Percentiles rank a stretch among this genome's conserved stretches.
These are phyloP conservation scores for Gyps fulvus DNA, from an alignment of 2,113 vertebrate species.

Conservation along the genomic window DNA sequence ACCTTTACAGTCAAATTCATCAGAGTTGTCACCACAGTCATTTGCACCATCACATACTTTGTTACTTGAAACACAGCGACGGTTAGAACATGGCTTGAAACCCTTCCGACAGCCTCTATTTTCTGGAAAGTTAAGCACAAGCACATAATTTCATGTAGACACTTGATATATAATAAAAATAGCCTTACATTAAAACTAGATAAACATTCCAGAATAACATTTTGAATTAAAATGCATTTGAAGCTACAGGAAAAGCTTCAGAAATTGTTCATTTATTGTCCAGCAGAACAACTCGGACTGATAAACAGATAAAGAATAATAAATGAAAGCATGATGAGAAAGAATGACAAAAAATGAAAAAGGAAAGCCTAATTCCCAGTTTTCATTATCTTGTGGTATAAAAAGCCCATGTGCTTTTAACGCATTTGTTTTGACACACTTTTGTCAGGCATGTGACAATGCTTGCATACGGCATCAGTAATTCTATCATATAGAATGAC, in stretches of 20 bases:
- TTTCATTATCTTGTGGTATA: not conserved
- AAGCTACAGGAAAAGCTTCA: not conserved
- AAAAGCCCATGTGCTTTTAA: not conserved
- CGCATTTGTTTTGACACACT: not conserved
- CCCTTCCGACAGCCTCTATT: constrained; percentile 90
- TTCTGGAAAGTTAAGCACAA: constrained; percentile 71
- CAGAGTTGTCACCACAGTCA: constrained; percentile 94
- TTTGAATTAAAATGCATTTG: not conserved
- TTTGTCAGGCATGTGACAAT: not conserved
- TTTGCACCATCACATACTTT: constrained; percentile 90
- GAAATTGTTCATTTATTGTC: not conserved
- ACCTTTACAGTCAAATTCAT: constrained; percentile 94
- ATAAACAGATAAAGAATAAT: not conserved
- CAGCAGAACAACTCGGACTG: not conserved
- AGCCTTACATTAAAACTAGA: not conserved
- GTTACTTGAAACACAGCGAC: constrained; percentile 82
- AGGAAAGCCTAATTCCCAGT: not conserved
- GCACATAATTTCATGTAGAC: not conserved
- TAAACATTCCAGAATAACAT: not conserved
- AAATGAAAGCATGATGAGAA: not conserved
- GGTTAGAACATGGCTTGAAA: constrained; percentile 87
- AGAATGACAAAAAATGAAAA: not conserved
- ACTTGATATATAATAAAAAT: not conserved
- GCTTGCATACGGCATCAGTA: not conserved
- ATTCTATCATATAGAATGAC: not conserved